These are phyloP conservation scores for Neria commutata DNA, from an alignment of 2,888 invertebrate genomes.

Conservation along the genomic window DNA sequence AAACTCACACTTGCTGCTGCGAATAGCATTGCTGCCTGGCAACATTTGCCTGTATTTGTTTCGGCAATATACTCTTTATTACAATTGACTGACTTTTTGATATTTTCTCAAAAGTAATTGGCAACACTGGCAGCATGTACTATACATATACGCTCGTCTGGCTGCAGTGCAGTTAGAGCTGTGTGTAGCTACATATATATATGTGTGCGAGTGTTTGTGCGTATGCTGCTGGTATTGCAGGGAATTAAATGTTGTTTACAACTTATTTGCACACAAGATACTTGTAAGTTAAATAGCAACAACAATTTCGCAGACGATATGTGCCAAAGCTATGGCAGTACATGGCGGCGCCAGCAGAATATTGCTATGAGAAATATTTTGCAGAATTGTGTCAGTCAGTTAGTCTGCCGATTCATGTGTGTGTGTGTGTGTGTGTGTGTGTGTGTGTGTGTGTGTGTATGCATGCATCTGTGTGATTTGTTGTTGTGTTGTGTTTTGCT, in stretches of 20 bases:
- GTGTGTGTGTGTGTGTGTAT: slow-evolving; percentile 5
- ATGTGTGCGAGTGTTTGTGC: too few species aligned
- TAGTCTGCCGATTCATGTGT: not conserved
- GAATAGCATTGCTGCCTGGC: too few species aligned
- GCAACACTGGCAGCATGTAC: not conserved
- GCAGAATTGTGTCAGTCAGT: not conserved
- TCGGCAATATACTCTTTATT: slow-evolving; percentile 8
- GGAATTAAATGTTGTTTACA: slow-evolving; percentile 6
- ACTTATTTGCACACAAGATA: not conserved
- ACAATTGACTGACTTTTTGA: slow-evolving; percentile 11
- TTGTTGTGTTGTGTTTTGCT: slow-evolving; percentile 27
- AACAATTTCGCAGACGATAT: not conserved
- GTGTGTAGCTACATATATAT: not conserved
- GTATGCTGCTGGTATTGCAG: not conserved
- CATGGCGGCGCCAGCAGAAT: too few species aligned
- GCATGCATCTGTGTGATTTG: slow-evolving; percentile 25
- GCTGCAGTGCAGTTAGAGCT: not conserved
- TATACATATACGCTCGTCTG: not conserved
- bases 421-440: slow-evolving; percentile 1
- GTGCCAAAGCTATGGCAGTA: not conserved
- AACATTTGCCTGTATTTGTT: not conserved
- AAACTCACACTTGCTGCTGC: too few species aligned
- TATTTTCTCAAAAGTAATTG: slow-evolving; percentile 5
- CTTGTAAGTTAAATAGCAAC: not conserved
- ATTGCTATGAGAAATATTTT: too few species aligned